Conservation (phyloP, 1,140 invertebrate species). For the Bombus superbus region DNA sequence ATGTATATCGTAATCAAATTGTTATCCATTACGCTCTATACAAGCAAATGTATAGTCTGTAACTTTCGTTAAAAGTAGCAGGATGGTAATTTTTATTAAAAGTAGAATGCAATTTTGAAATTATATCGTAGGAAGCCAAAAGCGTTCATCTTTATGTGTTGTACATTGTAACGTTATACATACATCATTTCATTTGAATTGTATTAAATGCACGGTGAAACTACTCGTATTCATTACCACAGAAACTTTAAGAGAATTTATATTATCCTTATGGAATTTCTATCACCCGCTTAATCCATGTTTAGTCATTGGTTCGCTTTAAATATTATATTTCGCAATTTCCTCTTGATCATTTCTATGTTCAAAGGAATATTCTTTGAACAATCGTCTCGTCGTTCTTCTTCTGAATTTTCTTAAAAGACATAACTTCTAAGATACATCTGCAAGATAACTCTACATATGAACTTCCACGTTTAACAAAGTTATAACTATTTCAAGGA, state of each 20-base stretch:
- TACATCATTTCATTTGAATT: not conserved
- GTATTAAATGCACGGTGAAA: not conserved
- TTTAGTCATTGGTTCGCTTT: not conserved
- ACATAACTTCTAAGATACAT: no score
- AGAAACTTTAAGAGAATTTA: not conserved
- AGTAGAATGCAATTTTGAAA: not conserved
- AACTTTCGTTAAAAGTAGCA: no score
- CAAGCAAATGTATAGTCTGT: no score
- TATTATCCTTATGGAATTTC: not conserved
- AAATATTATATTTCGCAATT: not conserved
- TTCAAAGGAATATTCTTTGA: not conserved
- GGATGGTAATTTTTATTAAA: no score
- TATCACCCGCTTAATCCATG: not conserved
- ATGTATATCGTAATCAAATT: no score
- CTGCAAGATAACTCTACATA: no score
- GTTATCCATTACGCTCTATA: no score
- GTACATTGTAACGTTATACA: not conserved
- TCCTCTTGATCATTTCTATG: not conserved
- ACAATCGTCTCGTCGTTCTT: not conserved
- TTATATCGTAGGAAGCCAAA: not conserved
- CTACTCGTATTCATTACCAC: not conserved
- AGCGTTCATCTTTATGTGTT: not conserved
- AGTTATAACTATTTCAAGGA: no score
- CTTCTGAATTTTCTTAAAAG: no score
- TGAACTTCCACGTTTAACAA: no score